A percentile compares a stretch with the other conserved stretches of the same genome.
Evolutionary conservation across 2,888 invertebrate species (phyloP).

Genomic region (Sepioteuthis lessoniana): DNA sequence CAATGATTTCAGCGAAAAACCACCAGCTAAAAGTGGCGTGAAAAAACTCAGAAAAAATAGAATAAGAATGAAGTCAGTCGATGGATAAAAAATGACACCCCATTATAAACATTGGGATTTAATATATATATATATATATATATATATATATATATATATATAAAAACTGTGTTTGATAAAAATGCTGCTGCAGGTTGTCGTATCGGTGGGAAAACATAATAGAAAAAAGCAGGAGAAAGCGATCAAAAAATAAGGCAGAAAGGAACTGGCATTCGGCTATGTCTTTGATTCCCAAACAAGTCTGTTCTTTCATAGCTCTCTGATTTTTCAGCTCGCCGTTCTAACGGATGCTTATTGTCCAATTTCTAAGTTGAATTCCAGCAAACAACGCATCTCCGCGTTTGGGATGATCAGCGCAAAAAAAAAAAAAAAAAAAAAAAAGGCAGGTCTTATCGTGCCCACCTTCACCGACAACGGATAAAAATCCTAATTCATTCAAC

Average conservation of each 20-base stretch:
- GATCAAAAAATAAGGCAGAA: neutral
- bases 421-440: no score
- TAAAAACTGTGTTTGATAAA: neutral
- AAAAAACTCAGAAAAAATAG: no score
- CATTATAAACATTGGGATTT: no score
- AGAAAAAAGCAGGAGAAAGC: neutral
- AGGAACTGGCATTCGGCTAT: neutral
- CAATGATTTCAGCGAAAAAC: no score
- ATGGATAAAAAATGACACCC: no score
- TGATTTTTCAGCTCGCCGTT: neutral
- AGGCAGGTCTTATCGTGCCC: neutral
- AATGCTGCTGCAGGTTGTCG: neutral
- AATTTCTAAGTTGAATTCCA: neutral
- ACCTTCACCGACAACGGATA: neutral
- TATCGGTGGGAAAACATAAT: neutral
- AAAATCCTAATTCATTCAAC: neutral
- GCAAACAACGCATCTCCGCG: neutral
- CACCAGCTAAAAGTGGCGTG: no score
- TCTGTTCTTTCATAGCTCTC: neutral
- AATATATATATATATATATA: no score
- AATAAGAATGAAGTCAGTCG: no score
- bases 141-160: neutral
- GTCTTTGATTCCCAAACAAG: slow-evolving; percentile 9
- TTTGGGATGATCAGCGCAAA: neutral
- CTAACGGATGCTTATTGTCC: neutral